Percentiles rank a stretch among this genome's conserved stretches.
phyloP scores from a whole-genome alignment of 2,113 vertebrate species.

The Athene cunicularia region DNA sequence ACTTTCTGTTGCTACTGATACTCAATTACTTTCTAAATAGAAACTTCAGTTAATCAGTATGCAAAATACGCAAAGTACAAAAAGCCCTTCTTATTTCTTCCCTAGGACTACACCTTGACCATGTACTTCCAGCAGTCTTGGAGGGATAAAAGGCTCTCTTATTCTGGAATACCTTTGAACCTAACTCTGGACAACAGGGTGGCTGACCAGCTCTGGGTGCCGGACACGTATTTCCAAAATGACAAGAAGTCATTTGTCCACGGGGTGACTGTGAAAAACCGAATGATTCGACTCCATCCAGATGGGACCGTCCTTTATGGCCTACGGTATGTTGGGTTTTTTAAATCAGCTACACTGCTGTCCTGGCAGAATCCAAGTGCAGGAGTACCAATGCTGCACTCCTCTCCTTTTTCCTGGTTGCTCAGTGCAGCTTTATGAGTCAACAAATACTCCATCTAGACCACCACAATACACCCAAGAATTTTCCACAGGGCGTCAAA shows the following conservation, averaged over 20 bases:
- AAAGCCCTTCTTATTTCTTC: constrained; percentile 5
- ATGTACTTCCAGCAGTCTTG: constrained; percentile 97
- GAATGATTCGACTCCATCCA: constrained; percentile 93
- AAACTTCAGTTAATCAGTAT: not conserved
- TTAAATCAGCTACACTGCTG: not conserved
- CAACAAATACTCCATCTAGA: not conserved
- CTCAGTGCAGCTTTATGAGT: not conserved
- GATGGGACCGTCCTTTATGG: constrained; percentile 93
- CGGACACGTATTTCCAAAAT: constrained; percentile 93
- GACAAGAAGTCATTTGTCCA: constrained; percentile 96
- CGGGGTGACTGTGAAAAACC: constrained; percentile 92
- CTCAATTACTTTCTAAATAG: not conserved
- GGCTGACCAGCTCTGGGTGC: constrained; percentile 92
- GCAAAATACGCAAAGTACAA: not conserved
- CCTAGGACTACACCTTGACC: constrained; percentile 92
- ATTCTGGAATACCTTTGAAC: constrained; percentile 93
- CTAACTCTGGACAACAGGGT: constrained; percentile 93
- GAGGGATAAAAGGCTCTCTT: constrained; percentile 94
- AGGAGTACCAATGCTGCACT: not conserved
- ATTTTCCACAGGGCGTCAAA: not conserved
- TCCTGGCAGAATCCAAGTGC: not conserved
- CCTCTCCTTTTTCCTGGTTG: not conserved
- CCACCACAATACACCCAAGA: not conserved
- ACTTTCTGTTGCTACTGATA: not conserved
- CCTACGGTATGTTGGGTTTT: constrained; percentile 78